Evolutionary conservation across 1,140 invertebrate species (phyloP), one percentile per base, ranked within the genome.

Genomic region (Sweltsa coloradensis): DNA sequence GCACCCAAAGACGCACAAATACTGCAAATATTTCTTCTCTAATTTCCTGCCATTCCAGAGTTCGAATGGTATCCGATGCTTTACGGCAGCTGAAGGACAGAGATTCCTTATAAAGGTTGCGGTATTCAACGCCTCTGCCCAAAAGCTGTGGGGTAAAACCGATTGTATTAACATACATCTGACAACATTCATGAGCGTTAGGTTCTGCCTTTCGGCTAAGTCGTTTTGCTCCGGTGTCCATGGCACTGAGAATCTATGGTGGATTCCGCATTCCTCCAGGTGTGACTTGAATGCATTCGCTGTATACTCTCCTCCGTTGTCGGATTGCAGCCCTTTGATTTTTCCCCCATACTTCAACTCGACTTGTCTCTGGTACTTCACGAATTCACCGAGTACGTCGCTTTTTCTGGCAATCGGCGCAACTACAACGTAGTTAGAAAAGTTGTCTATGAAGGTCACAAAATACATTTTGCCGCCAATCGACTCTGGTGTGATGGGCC

Each of bases 161-260:
- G 53, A 19, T 34, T 54, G 45, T 2, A 54, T 14, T 23, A 60
- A 41, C 45, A 51, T 51, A 19, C 44, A 49, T 29, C 43, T 50
- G 14, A 51, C 54, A 39, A 13, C 26, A 25, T 55, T 29, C 25
- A 59, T 51, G 43, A 55, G 16, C 7, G 51, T 57, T 18, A 55
- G 1, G 37, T 60, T 60, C 26, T 25, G 29, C 21, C 57, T 18
- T 42, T 60, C 52, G 21, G 45, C 45, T 18, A 34, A 29, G 6
- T 53, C 53, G 47, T 60, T 60, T 48, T 57, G 53, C 43, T 60
- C 19, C n/a, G 58, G 52, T 11, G 49, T 49, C 34, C 53, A 53
- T 3, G 43, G 40, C 11, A 48, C 45, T 16, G 51, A 51, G 2
- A 25, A 14, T 19, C 54, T 29, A 34, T 54, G 53, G 22, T 37